phyloP scores from a whole-genome alignment of 2,888 invertebrate genomes.

The Chrysotoxum bicinctum region DNA sequence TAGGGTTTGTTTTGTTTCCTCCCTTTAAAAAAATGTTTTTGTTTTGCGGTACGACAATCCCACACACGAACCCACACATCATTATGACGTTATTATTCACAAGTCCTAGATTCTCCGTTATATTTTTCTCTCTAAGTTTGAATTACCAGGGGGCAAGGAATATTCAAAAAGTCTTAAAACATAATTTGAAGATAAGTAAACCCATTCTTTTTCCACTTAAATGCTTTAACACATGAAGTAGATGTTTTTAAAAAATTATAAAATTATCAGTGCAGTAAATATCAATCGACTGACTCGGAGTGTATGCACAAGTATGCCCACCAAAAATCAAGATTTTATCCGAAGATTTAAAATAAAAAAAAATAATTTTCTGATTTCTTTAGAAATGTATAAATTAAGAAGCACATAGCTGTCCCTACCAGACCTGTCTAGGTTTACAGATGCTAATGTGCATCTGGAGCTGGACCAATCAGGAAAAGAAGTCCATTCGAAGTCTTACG shows the following conservation, averaged over 20 bases:
- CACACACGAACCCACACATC: too few species aligned
- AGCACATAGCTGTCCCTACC: slow-evolving; percentile 23
- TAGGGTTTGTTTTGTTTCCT: too few species aligned
- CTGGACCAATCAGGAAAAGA: slow-evolving; percentile 32
- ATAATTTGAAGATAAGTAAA: too few species aligned
- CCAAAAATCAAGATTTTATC: slow-evolving; percentile 37
- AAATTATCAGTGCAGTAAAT: background rate
- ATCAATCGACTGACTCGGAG: background rate
- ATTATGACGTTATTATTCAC: too few species aligned
- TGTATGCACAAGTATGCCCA: slow-evolving; percentile 37
- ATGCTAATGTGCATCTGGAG: slow-evolving; percentile 19
- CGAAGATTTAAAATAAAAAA: slow-evolving; percentile 20
- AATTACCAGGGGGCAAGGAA: too few species aligned
- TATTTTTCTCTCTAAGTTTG: too few species aligned
- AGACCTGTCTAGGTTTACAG: slow-evolving; percentile 55
- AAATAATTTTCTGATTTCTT: slow-evolving; percentile 44
- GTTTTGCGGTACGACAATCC: too few species aligned
- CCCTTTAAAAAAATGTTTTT: too few species aligned
- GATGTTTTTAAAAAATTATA: background rate
- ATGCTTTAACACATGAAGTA: too few species aligned
- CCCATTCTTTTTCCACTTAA: too few species aligned
- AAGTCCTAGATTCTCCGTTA: too few species aligned
- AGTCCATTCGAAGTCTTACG: slow-evolving; percentile 5
- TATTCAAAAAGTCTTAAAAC: too few species aligned
- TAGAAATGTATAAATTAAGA: slow-evolving; percentile 13